These are phyloP conservation scores for Onychomys arenicola DNA, from an alignment of 2,797 vertebrate genomes.

Conservation along the genomic window DNA sequence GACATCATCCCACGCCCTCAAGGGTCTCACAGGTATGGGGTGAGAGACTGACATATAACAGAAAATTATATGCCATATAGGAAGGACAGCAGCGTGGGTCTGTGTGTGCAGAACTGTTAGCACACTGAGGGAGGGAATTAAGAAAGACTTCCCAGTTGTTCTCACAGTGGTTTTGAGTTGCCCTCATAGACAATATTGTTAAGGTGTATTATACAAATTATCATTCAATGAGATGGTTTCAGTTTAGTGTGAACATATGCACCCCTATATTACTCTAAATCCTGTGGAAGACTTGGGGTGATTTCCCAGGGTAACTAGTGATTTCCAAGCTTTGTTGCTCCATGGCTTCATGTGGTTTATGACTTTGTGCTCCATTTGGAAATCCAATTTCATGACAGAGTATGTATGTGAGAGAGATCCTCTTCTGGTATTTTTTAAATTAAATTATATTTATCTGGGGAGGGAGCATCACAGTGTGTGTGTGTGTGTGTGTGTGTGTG, in stretches of 20 bases:
- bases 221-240: background rate
- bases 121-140: background rate
- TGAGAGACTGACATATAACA: background rate
- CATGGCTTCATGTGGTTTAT: background rate
- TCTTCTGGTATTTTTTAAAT: background rate
- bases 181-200: background rate
- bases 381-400: background rate
- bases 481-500: background rate
- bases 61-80: background rate
- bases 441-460: background rate
- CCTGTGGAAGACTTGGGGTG: background rate
- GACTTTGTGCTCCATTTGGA: background rate
- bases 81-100: background rate
- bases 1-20: background rate
- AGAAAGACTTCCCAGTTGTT: background rate
- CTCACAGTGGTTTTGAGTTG: background rate
- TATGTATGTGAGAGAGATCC: background rate
- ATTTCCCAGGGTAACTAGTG: background rate
- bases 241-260: background rate
- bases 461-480: background rate
- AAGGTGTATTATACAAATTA: background rate
- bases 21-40: background rate
- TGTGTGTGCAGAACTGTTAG: background rate
- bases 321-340: background rate
- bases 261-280: background rate